Percentiles rank a stretch among this genome's conserved stretches.
phyloP scores from a whole-genome alignment of 2,888 invertebrate species.

The Melinaea menophilus region DNA sequence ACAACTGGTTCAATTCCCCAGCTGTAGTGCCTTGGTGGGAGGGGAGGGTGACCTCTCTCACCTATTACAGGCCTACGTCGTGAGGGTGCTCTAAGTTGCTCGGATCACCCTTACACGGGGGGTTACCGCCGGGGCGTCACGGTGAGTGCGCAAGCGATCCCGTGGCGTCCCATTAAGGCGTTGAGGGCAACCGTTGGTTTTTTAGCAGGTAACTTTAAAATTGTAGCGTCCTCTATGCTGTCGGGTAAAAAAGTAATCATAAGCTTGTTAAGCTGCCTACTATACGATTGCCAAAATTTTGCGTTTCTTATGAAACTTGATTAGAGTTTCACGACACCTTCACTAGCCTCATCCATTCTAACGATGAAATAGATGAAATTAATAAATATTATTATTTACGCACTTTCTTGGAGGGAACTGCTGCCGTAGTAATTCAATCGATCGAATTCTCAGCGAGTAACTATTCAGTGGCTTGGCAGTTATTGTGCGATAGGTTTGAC shows the following conservation, averaged over 20 bases:
- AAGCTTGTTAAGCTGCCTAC: slow-evolving; percentile 7
- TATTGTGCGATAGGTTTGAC: slow-evolving; percentile 15
- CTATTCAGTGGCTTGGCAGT: slow-evolving; percentile 18
- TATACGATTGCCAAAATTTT: slow-evolving; percentile 14
- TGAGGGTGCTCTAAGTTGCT: too few species aligned
- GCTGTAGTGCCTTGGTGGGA: too few species aligned
- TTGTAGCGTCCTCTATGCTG: too few species aligned
- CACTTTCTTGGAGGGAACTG: slow-evolving; percentile 9
- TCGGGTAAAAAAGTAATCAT: background rate
- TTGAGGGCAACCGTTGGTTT: too few species aligned
- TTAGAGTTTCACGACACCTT: slow-evolving; percentile 14
- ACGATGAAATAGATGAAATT: background rate
- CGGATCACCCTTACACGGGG: too few species aligned
- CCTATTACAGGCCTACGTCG: too few species aligned
- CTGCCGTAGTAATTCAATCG: slow-evolving; percentile 19
- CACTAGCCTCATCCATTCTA: slow-evolving; percentile 21
- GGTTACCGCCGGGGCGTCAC: too few species aligned
- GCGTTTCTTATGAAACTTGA: slow-evolving; percentile 32
- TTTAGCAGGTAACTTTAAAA: too few species aligned
- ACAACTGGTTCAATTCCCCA: too few species aligned
- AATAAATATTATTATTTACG: slow-evolving; percentile 9
- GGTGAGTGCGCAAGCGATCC: too few species aligned
- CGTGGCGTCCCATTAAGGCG: too few species aligned
- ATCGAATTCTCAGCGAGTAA: slow-evolving; percentile 20
- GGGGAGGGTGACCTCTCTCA: too few species aligned